Evolutionary conservation across 2,888 invertebrate genomes (phyloP).

Genomic region (Acrobasis consociella): DNA sequence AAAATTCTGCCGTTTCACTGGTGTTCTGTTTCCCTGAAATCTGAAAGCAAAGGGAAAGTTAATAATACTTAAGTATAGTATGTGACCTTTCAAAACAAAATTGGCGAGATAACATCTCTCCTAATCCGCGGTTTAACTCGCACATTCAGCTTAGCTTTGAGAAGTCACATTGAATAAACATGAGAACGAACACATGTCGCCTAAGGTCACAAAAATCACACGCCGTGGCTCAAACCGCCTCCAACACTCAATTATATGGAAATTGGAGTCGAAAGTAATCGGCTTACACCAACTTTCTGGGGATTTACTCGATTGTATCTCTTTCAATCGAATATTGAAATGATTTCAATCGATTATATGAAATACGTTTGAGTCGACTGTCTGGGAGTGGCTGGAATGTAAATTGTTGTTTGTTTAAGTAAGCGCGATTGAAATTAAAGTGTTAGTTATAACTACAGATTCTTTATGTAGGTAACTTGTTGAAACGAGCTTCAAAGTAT

Average conservation of each 20-base stretch:
- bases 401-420: background rate
- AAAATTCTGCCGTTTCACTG: no score
- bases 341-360: slow-evolving; percentile 1
- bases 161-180: slow-evolving; percentile 23
- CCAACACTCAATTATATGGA: slow-evolving; percentile 44
- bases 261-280: slow-evolving; percentile 44
- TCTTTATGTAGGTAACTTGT: no score
- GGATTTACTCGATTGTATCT: slow-evolving; percentile 20
- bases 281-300: slow-evolving; percentile 34
- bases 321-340: slow-evolving; percentile 13
- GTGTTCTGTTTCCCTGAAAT: no score
- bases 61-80: slow-evolving; percentile 13
- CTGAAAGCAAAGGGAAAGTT: background rate
- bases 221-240: slow-evolving; percentile 22
- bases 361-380: background rate
- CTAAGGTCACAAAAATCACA: slow-evolving; percentile 27
- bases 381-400: background rate
- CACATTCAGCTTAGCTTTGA: slow-evolving; percentile 19
- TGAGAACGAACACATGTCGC: slow-evolving; percentile 14
- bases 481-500: no score
- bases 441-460: no score
- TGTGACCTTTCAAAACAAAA: slow-evolving; percentile 1
- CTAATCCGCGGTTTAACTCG: slow-evolving; percentile 21
- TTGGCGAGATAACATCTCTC: slow-evolving; percentile 5
- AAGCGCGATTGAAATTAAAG: no score